Conservation (phyloP, 2,797 vertebrate genomes). For the Mormyrops attenuatus region DNA sequence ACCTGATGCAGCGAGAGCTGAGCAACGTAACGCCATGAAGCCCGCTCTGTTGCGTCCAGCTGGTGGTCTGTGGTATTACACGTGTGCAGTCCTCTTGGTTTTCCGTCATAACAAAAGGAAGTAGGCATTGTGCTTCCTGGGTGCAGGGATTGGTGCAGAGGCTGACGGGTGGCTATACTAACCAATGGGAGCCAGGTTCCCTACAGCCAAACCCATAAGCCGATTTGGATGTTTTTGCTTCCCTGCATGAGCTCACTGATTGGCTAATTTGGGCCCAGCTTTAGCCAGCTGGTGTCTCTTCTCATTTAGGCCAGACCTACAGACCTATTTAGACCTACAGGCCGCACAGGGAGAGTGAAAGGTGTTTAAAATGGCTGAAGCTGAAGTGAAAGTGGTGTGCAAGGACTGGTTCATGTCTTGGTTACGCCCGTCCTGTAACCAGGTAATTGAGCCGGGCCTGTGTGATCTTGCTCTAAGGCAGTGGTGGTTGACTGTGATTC, state of each 20-base stretch:
- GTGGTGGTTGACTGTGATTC: not conserved
- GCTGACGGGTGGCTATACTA: not conserved
- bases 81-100: not conserved
- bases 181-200: not conserved
- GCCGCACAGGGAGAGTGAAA: constrained; percentile 32
- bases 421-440: not conserved
- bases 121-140: not conserved
- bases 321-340: not conserved
- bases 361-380: not conserved
- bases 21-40: not conserved
- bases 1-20: not conserved
- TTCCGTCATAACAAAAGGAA: not conserved
- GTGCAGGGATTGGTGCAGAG: not conserved
- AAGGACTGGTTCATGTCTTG: not conserved
- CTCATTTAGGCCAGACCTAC: constrained; percentile 17
- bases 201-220: not conserved
- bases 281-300: constrained; percentile 31
- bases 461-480: not conserved
- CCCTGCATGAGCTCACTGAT: not conserved
- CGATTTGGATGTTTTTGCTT: not conserved
- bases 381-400: not conserved
- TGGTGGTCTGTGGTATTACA: not conserved
- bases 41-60: not conserved
- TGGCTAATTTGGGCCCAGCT: not conserved
- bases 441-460: not conserved